Base-by-base conservation (phyloP, 2,797 vertebrate species). In the Anabacerthia variegaticeps region DNA sequence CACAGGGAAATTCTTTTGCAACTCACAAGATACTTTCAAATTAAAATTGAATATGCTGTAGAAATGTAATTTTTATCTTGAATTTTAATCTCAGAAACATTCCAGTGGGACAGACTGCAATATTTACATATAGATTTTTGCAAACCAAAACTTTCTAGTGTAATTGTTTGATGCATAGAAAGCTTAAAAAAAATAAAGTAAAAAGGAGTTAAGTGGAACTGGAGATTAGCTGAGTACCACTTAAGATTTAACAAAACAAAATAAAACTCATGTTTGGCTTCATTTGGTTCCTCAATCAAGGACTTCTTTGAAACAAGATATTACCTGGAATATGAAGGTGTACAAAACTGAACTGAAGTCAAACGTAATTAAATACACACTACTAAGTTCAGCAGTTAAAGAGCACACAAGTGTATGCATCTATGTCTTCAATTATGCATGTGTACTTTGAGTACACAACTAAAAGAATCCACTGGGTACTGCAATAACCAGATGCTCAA, bases 291-390 rank as follows among this genome's bases (percentile, higher is more conserved):
- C 52, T 95, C 69, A 72, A 49, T 34, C 34, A 86, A 84, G 14
- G 55, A 49, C n/a, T 76, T 76, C 21, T 21, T 36, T 32, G 52
- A 84, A 90, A 71, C 7, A 59, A 32, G 75, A 32, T 13, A 71
- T 30, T 59, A 88, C 32, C 17, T 69, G 32, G 28, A 94, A 67
- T 44, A 88, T 8, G 6, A 87, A 89, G 23, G 81, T 54, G 59
- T 63, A 79, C 55, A 62, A 51, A 79, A 56, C 34, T 54, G n/a
- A 79, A 54, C 34, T 54, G n/a, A 89, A 85, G 66, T 76, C 51
- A 95, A 90, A 89, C 52, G 69, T 52, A 90, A 94, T 75, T 75
- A 93, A 92, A 80, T 74, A n/a, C 59, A 88, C 22, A 62, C 59
- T 34, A 46, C 2, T 2, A 12, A 80, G 58, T 85, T 93, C 82